Evolutionary conservation across 2,113 vertebrate species (phyloP), one percentile per base, ranked within the genome.

Genomic region (Callionymus lyra): DNA sequence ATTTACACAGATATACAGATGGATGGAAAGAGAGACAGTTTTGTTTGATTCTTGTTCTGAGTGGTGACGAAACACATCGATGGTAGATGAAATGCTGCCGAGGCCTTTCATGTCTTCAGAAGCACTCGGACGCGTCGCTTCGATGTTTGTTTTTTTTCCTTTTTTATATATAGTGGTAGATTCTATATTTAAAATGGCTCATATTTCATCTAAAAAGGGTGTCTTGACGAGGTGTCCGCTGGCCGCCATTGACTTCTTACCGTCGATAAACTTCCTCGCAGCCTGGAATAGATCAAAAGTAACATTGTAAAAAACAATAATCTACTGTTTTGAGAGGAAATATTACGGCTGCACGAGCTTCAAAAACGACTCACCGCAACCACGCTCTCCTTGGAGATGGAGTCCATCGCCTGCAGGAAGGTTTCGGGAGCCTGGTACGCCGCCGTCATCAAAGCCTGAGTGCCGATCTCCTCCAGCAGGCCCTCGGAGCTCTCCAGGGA

Each of bases 171-270:
- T 15, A 34, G 33, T 11, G 36, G 18, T 13, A 13, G 10, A 32
- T 59, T 38, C 41, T 48, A 1, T 6, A 13, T 27, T 39, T 18
- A 14, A 14, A 19, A n/a, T 49, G 21, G 21, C 71, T 82, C 70
- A 85, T 62, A 80, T 38, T 75, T 96, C 90, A 54, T 94, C 90
- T 44, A 88, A 58, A 72, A 93, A 96, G 11, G 91, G 91, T 31
- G 90, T 90, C 62, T 85, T 86, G 40, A 67, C 69, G 65, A 94
- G 80, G 27, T 91, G 76, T 52, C 94, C 92, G 15, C 77, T 73
- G 12, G 87, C 85, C 64, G 88, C 83, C 91, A 97, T 91, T 2
- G 88, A 90, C 72, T 94, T 97, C 80, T 86, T 90, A 53, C 90
- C 84, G 57, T 61, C 81, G 41, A 90, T 67, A 81, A 94, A 96